Conservation (phyloP, 2,888 invertebrate genomes). For the Dasysyrphus albostriatus region DNA sequence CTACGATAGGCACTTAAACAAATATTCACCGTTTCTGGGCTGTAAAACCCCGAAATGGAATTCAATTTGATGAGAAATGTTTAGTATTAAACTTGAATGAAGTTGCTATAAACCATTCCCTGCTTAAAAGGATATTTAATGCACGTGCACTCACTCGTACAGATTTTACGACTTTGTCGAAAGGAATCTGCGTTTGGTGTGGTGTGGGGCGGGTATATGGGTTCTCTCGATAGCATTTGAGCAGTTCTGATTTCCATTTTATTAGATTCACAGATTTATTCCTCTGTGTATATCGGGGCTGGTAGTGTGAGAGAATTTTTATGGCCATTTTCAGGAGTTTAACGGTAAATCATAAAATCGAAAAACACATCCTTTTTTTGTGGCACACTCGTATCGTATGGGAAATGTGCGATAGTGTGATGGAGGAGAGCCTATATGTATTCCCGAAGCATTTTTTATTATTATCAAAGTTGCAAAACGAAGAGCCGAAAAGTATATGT, state of each 20-base stretch:
- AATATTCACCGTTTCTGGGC: constrained; percentile 38
- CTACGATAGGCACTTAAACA: constrained; percentile 13
- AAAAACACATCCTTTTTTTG: constrained; percentile 52
- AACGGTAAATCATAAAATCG: constrained; percentile 75
- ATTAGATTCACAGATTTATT: constrained; percentile 75
- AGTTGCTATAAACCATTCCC: constrained; percentile 70
- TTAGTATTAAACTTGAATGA: constrained; percentile 68
- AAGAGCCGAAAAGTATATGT: constrained; percentile 27
- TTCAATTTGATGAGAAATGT: constrained; percentile 73
- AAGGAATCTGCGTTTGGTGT: constrained; percentile 45
- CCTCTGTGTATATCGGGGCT: neutral
- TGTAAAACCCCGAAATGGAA: constrained; percentile 65
- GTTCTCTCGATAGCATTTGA: constrained; percentile 6
- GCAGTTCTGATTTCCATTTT: constrained; percentile 73
- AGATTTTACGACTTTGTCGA: constrained; percentile 70
- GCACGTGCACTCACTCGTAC: constrained; percentile 75
- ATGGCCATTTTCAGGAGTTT: constrained; percentile 71
- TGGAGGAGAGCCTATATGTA: constrained; percentile 27
- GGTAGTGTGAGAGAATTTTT: constrained; percentile 56
- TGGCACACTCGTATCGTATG: constrained; percentile 38
- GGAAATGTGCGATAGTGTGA: constrained; percentile 17
- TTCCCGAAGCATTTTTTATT: constrained; percentile 41
- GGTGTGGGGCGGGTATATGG: neutral
- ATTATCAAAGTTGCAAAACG: constrained; percentile 47
- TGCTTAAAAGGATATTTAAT: constrained; percentile 72